phyloP scores from a whole-genome alignment of 2,888 invertebrate species.

The Anticlea derivata region DNA sequence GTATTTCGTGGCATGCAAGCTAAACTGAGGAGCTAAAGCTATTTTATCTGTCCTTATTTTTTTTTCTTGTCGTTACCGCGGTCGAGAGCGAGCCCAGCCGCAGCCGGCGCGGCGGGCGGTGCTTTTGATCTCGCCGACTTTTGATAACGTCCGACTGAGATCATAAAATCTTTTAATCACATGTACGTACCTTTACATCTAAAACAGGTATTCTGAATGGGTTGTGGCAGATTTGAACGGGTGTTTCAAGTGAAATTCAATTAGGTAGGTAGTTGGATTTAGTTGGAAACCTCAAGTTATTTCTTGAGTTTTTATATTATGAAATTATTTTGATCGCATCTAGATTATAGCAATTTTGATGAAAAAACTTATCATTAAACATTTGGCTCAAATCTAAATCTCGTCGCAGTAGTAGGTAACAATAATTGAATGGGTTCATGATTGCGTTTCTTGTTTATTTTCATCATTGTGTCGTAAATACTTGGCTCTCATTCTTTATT shows the following conservation, averaged over 20 bases:
- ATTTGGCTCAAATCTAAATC: no score
- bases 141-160: conserved; percentile 56
- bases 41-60: conserved; percentile 42
- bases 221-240: conserved; percentile 26
- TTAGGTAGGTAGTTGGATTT: no score
- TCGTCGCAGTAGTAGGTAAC: no score
- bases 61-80: conserved; percentile 48
- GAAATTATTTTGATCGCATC: no score
- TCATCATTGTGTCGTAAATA: background rate
- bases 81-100: conserved; percentile 45
- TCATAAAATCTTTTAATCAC: conserved; percentile 56
- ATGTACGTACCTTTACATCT: conserved; percentile 43
- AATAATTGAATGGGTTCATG: no score
- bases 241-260: conserved; percentile 30
- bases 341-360: no score
- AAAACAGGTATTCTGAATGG: conserved; percentile 42
- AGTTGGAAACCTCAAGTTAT: conserved; percentile 16
- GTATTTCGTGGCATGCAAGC: conserved; percentile 23
- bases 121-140: conserved; percentile 52
- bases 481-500: background rate
- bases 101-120: conserved; percentile 41
- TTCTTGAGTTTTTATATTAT: background rate
- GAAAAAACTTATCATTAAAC: no score
- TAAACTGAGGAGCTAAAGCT: conserved; percentile 41
- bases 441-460: no score